Evolutionary conservation across 2,797 vertebrate species (phyloP).

Genomic region (Amblyopsis hoosieri): DNA sequence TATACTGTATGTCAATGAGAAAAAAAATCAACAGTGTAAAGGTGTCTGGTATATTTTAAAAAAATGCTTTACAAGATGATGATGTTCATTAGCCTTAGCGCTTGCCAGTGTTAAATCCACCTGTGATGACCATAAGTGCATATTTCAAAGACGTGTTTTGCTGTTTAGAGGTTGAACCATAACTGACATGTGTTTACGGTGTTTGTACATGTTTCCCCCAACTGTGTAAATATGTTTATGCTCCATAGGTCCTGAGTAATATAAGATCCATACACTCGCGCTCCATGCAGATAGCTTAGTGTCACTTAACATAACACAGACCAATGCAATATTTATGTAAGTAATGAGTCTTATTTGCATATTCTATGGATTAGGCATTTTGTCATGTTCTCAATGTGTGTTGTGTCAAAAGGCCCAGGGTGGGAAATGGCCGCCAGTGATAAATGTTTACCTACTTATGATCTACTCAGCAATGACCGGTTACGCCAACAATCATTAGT

Average conservation of each 20-base stretch:
- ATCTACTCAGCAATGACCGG: neutral
- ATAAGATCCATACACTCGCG: constrained; percentile 24
- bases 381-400: constrained; percentile 57
- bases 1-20: constrained; percentile 61
- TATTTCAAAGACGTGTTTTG: constrained; percentile 67
- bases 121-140: constrained; percentile 73
- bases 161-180: constrained; percentile 68
- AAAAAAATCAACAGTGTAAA: constrained; percentile 58
- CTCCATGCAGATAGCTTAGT: constrained; percentile 52
- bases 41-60: constrained; percentile 63
- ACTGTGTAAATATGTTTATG: constrained; percentile 67
- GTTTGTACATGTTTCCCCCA: constrained; percentile 54
- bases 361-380: constrained; percentile 36
- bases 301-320: constrained; percentile 46
- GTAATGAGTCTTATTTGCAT: constrained; percentile 61
- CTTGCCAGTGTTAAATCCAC: constrained; percentile 71
- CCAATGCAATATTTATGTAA: constrained; percentile 76
- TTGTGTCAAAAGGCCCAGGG: constrained; percentile 39
- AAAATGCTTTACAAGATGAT: constrained; percentile 69
- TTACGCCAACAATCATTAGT: too few species aligned
- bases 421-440: constrained; percentile 23
- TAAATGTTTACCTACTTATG: constrained; percentile 22
- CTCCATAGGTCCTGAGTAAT: constrained; percentile 34
- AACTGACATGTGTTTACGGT: constrained; percentile 64
- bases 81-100: constrained; percentile 78